Base-by-base conservation (phyloP, 2,888 invertebrate genomes). In the Chydorus sphaericus region DNA sequence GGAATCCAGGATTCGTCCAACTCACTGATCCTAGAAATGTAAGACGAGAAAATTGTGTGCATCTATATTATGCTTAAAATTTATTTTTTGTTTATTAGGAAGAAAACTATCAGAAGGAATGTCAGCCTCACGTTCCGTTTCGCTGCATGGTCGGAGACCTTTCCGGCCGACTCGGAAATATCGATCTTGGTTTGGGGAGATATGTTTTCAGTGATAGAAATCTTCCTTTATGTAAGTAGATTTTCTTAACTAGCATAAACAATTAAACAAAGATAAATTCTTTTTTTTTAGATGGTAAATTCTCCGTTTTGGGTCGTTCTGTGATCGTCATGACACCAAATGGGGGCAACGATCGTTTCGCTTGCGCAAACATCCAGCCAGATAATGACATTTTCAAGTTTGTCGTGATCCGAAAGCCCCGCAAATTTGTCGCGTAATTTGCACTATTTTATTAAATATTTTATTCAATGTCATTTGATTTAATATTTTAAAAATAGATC, bases 131-230 rank as follows among this genome's bases (percentile, higher is more conserved):
- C 68, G 87, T 90, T 65, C 93, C 92, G 0, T 70, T 91, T 55
- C 75, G 93, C 2, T 94, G 94, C 67, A 85, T 91, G 66, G 85
- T 92, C 1, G 94, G 93, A 0, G 94, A 94, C 69, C 71, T 92
- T 44, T 85, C 90, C 0, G 81, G 87, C 0, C 77, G 92, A 60
- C 72, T 91, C 33, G 92, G 90, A 1, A 79, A 86, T 0, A 85
- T 93, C 51, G 79, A 82, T 64, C 75, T 94, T 31, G 93, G 93
- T 2, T 74, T 79, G 1, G 75, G 81, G 57, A 78, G 88, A 38
- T 77, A 79, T 65, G 79, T 92, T 60, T 82, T 87, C 63, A 79
- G 83, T 36, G 94, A 94, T 72, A 76, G 83, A 1, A 91, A 91
- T 73, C 81, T 93, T 59, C 92, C 93, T 0, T 73, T 94, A 49